Conservation (phyloP, 1,140 invertebrate species). For the Oppia nitens region DNA sequence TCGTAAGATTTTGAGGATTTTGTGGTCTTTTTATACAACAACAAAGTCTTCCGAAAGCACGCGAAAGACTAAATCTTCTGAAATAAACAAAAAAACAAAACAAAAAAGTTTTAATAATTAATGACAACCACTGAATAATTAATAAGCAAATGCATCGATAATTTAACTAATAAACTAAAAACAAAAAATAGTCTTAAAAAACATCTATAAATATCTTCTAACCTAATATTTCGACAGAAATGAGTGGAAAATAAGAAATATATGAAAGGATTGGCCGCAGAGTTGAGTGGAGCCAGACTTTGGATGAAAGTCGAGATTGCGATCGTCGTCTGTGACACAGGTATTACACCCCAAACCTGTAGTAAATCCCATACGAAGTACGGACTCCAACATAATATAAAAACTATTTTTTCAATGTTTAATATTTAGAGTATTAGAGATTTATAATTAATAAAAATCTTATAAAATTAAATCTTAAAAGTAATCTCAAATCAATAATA, state of each 20-base stretch:
- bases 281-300: constrained; percentile 78
- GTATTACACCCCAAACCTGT: constrained; percentile 71
- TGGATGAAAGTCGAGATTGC: constrained; percentile 80
- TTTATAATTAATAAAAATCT: no score
- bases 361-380: constrained; percentile 84
- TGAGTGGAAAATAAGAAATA: constrained; percentile 85
- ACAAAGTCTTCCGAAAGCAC: no score
- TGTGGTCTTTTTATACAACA: background rate
- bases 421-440: no score
- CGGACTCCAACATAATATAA: constrained; percentile 87
- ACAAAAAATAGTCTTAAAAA: no score
- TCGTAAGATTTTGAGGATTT: background rate
- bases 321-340: constrained; percentile 54
- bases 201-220: no score
- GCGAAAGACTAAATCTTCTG: background rate
- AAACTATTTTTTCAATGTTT: no score
- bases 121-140: no score
- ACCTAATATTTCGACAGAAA: constrained; percentile 71
- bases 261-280: constrained; percentile 82
- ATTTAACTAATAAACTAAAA: no score
- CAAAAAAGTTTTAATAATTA: no score
- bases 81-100: background rate
- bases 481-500: no score
- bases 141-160: no score
- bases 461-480: no score